Conservation (phyloP, 2,113 vertebrate genomes). For the Struthidea cinerea region DNA sequence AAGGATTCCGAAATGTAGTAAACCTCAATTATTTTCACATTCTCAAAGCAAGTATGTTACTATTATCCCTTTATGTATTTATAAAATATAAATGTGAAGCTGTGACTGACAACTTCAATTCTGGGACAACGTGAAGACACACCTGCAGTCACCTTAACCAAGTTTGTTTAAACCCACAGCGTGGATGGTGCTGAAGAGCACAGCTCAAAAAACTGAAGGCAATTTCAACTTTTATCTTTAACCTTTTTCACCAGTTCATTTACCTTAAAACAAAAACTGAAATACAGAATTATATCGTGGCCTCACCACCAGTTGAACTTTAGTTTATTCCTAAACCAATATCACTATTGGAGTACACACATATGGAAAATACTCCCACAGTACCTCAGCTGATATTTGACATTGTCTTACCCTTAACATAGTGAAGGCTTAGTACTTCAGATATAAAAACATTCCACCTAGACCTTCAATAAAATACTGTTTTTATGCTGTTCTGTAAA, state of each 20-base stretch:
- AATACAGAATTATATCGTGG: neutral
- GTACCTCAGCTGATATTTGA: neutral
- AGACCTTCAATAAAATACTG: neutral
- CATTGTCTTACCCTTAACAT: fast-evolving
- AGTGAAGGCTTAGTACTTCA: neutral
- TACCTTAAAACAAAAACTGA: neutral
- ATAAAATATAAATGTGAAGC: neutral
- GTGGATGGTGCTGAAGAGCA: neutral
- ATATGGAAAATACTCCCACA: neutral
- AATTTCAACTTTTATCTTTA: neutral
- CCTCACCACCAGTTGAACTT: neutral
- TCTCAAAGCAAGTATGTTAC: neutral
- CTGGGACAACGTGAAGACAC: neutral
- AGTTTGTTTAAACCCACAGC: neutral
- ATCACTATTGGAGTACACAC: neutral
- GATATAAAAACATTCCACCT: neutral
- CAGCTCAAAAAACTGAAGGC: neutral
- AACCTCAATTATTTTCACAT: neutral
- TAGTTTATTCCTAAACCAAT: neutral
- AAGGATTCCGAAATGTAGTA: neutral
- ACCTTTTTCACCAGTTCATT: neutral
- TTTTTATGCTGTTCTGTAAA: neutral
- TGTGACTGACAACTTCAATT: neutral
- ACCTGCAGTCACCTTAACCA: neutral
- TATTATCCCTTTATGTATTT: neutral